Conservation (phyloP, 2,797 vertebrate genomes). For the Eutrigla gurnardus region DNA sequence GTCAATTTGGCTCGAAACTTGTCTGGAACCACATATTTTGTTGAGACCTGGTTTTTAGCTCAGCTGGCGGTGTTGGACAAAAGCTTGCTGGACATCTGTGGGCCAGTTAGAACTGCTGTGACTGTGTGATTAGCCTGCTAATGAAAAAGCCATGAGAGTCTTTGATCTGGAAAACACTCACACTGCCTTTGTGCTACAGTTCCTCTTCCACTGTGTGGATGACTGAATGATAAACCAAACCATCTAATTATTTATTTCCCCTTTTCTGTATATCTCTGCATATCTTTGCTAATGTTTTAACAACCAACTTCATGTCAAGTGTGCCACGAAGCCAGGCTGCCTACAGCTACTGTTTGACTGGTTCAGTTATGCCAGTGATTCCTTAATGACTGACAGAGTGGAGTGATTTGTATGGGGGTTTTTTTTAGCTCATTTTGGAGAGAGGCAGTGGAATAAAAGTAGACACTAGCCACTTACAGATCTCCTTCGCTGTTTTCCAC, state of each 20-base stretch:
- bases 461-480: conserved; percentile 64
- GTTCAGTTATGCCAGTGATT: conserved; percentile 31
- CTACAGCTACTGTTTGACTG: conserved; percentile 47
- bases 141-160: conserved; percentile 68
- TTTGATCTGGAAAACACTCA: conserved; percentile 58
- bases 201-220: conserved; percentile 24
- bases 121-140: conserved; percentile 69
- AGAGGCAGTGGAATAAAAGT: conserved; percentile 53
- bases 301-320: conserved; percentile 17
- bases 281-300: conserved; percentile 27
- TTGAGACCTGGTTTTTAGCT: conserved; percentile 48
- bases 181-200: conserved; percentile 30
- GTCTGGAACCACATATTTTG: conserved; percentile 54
- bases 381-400: conserved; percentile 13
- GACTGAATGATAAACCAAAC: conserved; percentile 20
- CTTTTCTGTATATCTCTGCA: conserved; percentile 16
- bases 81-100: conserved; percentile 62
- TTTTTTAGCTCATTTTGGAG: conserved; percentile 27
- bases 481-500: conserved; percentile 41
- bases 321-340: conserved; percentile 3
- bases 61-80: conserved; percentile 53
- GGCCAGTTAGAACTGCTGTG: conserved; percentile 49
- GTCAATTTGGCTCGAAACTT: conserved; percentile 42
- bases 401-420: conserved; percentile 23
- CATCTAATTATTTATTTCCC: neutral